Base-by-base conservation (phyloP, 2,797 vertebrate species). In the Melanotaenia pygmaea region DNA sequence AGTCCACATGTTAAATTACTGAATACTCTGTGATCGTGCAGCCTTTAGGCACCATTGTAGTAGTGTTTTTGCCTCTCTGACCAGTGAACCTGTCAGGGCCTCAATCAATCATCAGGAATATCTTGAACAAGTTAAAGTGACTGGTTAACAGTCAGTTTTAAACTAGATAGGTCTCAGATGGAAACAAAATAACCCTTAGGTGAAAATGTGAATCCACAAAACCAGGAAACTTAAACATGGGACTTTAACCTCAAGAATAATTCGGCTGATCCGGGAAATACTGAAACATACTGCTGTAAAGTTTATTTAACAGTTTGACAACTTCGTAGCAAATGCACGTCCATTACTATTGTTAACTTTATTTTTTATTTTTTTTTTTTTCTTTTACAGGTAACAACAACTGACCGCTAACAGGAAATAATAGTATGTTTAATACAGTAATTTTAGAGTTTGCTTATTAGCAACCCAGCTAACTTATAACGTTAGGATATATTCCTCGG, bases 191-290 rank as follows among this genome's bases (percentile, higher is more conserved):
- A 26, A 56, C 24, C 53, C 54, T 51, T 22, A 13, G 10, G 43
- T 30, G 53, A 35, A 50, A 24, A 16, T 24, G 24, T 3, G 0
- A 16, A 4, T 20, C 1, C 10, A 7, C 1, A 47, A 26, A 47
- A 18, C 5, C 28, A 64, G 50, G n/a, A 73, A 76, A 43, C 9
- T 0, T 1, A 37, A 45, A 56, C 24, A 32, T 5, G 11, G 70
- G 26, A 65, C 58, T 69, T 72, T 64, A 74, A 34, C 58, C 47
- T 47, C 10, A 38, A 2, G 4, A 32, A 0, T 60, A 16, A 50
- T 0, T 1, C 32, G n/a, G 16, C 5, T 47, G 14, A 18, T 54
- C 13, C 4, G 7, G 66, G 3, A 53, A 43, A 28, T n/a, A 12
- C 1, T 30, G 28, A 30, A 30, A 20, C 11, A 28, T 26, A 30